phyloP scores from a whole-genome alignment of 2,888 invertebrate genomes.

The Macaria liturata region DNA sequence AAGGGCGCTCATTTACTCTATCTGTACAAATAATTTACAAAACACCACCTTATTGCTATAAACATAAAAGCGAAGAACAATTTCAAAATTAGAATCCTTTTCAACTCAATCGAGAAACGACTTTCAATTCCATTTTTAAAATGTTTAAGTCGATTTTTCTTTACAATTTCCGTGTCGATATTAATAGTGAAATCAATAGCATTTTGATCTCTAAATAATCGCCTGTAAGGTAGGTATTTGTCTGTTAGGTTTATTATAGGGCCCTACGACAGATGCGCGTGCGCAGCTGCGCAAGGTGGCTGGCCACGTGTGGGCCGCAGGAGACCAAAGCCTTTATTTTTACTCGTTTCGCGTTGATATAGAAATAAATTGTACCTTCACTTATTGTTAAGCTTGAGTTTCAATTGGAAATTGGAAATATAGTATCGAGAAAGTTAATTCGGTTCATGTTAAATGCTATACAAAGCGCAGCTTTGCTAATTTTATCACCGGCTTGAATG shows the following conservation, averaged over 20 bases:
- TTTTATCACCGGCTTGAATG: not conserved
- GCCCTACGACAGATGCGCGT: conserved; percentile 54
- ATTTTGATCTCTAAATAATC: not conserved
- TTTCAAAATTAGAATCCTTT: too few relatives aligned
- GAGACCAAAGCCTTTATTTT: conserved; percentile 21
- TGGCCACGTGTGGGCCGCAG: conserved; percentile 53
- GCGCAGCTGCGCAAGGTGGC: conserved; percentile 68
- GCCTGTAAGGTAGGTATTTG: not conserved
- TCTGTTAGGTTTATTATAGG: not conserved
- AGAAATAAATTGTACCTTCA: not conserved
- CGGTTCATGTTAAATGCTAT: not conserved
- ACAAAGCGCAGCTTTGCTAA: too few relatives aligned
- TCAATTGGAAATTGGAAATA: conserved; percentile 11
- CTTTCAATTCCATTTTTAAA: too few relatives aligned
- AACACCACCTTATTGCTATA: too few relatives aligned
- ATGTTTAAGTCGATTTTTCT: too few relatives aligned
- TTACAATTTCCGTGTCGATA: too few relatives aligned
- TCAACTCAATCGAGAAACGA: too few relatives aligned
- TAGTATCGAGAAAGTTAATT: conserved; percentile 1
- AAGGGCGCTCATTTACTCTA: conserved; percentile 7
- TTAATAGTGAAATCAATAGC: too few relatives aligned
- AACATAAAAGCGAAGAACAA: too few relatives aligned
- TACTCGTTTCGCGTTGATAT: conserved; percentile 14
- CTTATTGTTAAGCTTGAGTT: conserved; percentile 11
- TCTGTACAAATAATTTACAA: too few relatives aligned